Percentiles rank a stretch among this genome's conserved stretches.
phyloP scores from a whole-genome alignment of 2,797 vertebrate species.

The Gallinago nigripennis region DNA sequence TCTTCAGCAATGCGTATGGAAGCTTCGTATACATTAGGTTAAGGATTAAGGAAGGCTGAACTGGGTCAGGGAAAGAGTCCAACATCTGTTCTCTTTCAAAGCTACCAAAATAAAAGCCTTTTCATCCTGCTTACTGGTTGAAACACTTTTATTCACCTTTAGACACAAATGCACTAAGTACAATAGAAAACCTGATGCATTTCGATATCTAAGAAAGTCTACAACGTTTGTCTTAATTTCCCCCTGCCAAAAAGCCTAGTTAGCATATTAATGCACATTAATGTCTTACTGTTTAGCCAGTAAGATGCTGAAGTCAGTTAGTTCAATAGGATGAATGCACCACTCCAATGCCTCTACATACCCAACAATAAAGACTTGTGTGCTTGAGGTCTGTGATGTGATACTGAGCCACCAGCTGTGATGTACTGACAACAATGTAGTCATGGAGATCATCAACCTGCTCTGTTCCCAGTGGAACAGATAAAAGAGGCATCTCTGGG shows the following conservation, averaged over 20 bases:
- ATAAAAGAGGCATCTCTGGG: slow-evolving; percentile 54
- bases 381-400: slow-evolving; percentile 31
- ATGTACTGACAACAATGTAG: slow-evolving; percentile 51
- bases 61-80: neutral
- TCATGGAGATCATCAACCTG: slow-evolving; percentile 64
- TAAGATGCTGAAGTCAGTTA: slow-evolving; percentile 9
- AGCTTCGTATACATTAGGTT: neutral
- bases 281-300: slow-evolving; percentile 20
- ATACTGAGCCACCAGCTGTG: slow-evolving; percentile 30
- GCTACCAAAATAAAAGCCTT: slow-evolving; percentile 6
- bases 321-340: slow-evolving; percentile 21
- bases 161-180: neutral
- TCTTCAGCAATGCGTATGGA: neutral
- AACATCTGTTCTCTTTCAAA: slow-evolving; percentile 8
- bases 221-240: slow-evolving; percentile 31
- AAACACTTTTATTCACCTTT: slow-evolving; percentile 41
- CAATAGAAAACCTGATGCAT: neutral
- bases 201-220: slow-evolving; percentile 15
- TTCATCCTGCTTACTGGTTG: neutral
- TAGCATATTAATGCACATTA: slow-evolving; percentile 55
- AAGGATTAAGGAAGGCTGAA: neutral
- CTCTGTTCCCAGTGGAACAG: slow-evolving; percentile 13
- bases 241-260: slow-evolving; percentile 15
- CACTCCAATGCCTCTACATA: neutral
- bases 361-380: neutral